Percentiles rank a stretch among this genome's conserved stretches.
Conservation (phyloP, 2,113 vertebrate genomes). For the Mustelus asterias region DNA sequence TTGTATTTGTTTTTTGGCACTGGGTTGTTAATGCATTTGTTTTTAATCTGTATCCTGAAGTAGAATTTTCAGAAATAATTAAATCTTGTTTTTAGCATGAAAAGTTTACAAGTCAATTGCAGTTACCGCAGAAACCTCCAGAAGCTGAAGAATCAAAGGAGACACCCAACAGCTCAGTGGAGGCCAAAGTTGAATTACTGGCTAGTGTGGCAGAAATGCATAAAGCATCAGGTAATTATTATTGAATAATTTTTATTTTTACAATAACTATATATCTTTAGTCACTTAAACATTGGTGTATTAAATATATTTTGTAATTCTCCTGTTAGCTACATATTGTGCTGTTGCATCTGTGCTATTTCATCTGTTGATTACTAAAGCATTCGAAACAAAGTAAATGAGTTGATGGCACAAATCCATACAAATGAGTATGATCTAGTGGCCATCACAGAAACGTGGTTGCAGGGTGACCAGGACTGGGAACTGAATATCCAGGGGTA, state of each 20-base stretch:
- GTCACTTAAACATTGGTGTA: neutral
- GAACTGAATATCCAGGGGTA: too few species aligned
- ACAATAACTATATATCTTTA: neutral
- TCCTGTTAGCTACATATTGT: neutral
- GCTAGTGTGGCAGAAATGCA: constrained; percentile 64
- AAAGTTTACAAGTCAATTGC: constrained; percentile 94
- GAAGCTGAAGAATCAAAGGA: constrained; percentile 68
- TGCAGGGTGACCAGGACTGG: too few species aligned
- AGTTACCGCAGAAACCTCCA: constrained; percentile 79
- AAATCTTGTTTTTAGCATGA: constrained; percentile 71
- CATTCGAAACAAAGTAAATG: too few species aligned
- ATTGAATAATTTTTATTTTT: neutral
- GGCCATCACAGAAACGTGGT: too few species aligned
- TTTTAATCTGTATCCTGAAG: neutral
- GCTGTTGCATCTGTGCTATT: neutral
- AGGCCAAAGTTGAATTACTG: constrained; percentile 57
- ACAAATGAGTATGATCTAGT: too few species aligned
- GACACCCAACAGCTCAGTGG: constrained; percentile 53
- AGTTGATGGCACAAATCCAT: too few species aligned
- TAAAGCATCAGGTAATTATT: constrained; percentile 65
- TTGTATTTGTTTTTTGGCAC: neutral
- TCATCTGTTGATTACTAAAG: neutral
- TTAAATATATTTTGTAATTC: constrained; percentile 34
- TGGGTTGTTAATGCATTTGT: neutral
- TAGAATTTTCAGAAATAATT: constrained; percentile 33